A percentile compares a stretch with the other conserved stretches of the same genome.
These are phyloP conservation scores for Atta cephalotes DNA, from an alignment of 1,140 invertebrate genomes.

Conservation along the genomic window DNA sequence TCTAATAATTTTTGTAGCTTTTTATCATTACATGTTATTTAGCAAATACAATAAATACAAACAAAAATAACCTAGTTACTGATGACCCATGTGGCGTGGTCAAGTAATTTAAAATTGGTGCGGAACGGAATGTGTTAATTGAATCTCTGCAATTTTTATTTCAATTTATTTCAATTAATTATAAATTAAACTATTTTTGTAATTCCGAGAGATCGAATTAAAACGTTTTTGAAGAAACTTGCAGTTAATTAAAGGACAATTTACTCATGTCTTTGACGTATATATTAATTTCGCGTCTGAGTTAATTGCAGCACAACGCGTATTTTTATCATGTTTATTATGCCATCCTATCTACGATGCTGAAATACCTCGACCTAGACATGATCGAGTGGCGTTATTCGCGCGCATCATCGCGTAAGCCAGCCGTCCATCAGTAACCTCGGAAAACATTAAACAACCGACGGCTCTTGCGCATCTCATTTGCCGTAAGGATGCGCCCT, in stretches of 20 bases:
- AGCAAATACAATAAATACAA: no score
- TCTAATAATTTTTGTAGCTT: no score
- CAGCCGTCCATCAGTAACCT: slow-evolving; percentile 56
- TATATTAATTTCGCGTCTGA: slow-evolving; percentile 28
- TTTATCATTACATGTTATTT: no score
- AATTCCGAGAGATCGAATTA: neutral
- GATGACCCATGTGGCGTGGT: no score
- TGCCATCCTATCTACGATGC: slow-evolving; percentile 6
- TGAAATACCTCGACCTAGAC: slow-evolving; percentile 41
- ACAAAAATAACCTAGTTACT: no score
- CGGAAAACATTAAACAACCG: slow-evolving; percentile 60
- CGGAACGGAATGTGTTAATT: slow-evolving; percentile 2
- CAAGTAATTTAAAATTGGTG: no score
- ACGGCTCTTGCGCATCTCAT: slow-evolving; percentile 55
- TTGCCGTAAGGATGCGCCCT: slow-evolving; percentile 53
- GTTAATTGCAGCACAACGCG: slow-evolving; percentile 25
- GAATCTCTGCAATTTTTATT: slow-evolving; percentile 20
- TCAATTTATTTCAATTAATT: neutral
- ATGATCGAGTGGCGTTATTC: slow-evolving; percentile 63
- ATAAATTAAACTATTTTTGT: neutral
- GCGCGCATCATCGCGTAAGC: slow-evolving; percentile 58
- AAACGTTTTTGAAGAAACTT: neutral
- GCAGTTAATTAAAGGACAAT: slow-evolving; percentile 44
- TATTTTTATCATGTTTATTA: slow-evolving; percentile 55
- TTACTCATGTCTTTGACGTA: neutral